These are phyloP conservation scores for Cyrtorhinus lividipennis DNA, from an alignment of 1,140 invertebrate genomes.

Conservation along the genomic window DNA sequence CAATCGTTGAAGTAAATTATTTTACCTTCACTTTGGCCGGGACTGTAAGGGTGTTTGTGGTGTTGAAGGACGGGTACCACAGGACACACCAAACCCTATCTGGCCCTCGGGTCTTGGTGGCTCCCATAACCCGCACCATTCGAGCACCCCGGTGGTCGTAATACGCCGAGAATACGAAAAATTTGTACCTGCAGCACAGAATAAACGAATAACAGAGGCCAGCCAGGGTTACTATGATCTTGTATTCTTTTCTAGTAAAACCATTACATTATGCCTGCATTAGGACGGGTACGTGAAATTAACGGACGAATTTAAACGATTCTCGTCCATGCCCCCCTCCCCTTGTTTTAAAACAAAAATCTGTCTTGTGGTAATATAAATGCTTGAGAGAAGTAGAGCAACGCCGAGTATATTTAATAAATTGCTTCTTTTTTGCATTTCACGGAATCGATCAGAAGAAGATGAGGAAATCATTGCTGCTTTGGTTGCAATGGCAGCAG, in stretches of 20 bases:
- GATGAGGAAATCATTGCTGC: no score
- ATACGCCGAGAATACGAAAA: slow-evolving; percentile 82
- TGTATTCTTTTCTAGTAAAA: background rate
- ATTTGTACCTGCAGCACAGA: slow-evolving; percentile 54
- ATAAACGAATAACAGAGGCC: background rate
- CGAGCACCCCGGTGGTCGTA: slow-evolving; percentile 51
- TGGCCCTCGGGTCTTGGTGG: slow-evolving; percentile 63
- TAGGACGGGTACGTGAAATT: background rate
- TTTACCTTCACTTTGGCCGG: slow-evolving; percentile 60
- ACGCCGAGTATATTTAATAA: no score
- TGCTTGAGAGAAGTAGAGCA: no score
- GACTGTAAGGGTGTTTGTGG: slow-evolving; percentile 39
- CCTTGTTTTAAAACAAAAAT: no score
- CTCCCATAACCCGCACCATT: slow-evolving; percentile 65
- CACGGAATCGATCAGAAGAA: no score
- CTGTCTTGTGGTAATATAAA: no score
- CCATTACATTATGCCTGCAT: background rate
- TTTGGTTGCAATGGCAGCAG: no score
- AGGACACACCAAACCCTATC: slow-evolving; percentile 77
- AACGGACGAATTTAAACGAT: no score
- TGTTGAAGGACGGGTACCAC: slow-evolving; percentile 45
- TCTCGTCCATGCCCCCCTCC: no score
- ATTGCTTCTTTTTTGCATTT: no score
- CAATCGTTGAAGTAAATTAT: background rate
- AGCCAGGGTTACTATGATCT: background rate